Evolutionary conservation across 2,888 invertebrate species (phyloP).

Genomic region (Diloba caeruleocephala): DNA sequence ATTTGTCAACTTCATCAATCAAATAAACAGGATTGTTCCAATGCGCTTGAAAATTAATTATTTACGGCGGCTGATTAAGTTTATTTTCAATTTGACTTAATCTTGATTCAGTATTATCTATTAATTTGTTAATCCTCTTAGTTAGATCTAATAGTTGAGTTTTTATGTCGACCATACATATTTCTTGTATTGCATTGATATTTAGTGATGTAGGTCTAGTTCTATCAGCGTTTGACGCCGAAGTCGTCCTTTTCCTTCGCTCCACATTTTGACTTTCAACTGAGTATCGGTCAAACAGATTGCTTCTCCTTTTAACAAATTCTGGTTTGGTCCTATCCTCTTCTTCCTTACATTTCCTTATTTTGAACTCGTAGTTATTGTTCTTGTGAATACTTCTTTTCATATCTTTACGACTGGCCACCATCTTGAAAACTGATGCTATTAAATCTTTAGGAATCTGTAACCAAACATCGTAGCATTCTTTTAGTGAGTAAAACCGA

Average conservation of each 20-base stretch:
- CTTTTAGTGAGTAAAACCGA: no score
- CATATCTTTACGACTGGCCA: constrained; percentile 91
- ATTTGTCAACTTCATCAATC: no score
- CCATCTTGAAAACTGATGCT: constrained; percentile 92
- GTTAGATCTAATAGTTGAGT: constrained; percentile 78
- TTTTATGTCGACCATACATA: constrained; percentile 85
- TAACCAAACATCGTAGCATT: constrained; percentile 38
- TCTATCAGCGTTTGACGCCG: constrained; percentile 66
- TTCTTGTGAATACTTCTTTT: constrained; percentile 87
- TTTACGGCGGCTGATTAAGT: constrained; percentile 63
- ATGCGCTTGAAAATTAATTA: background rate
- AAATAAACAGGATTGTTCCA: background rate
- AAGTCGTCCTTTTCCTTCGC: constrained; percentile 75
- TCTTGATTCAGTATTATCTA: constrained; percentile 73
- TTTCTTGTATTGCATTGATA: constrained; percentile 83
- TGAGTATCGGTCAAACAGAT: constrained; percentile 81
- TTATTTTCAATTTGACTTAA: constrained; percentile 74
- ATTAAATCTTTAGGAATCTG: constrained; percentile 93
- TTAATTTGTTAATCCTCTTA: constrained; percentile 78
- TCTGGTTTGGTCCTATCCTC: constrained; percentile 66
- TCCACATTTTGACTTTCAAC: constrained; percentile 81
- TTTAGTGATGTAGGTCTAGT: constrained; percentile 76
- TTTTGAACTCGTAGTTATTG: constrained; percentile 82
- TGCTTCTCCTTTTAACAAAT: constrained; percentile 82
- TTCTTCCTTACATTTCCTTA: constrained; percentile 71